Percentiles rank a stretch among this genome's conserved stretches.
Evolutionary conservation across 2,797 vertebrate species (phyloP).

Genomic region (Sebastes hopkinsi): DNA sequence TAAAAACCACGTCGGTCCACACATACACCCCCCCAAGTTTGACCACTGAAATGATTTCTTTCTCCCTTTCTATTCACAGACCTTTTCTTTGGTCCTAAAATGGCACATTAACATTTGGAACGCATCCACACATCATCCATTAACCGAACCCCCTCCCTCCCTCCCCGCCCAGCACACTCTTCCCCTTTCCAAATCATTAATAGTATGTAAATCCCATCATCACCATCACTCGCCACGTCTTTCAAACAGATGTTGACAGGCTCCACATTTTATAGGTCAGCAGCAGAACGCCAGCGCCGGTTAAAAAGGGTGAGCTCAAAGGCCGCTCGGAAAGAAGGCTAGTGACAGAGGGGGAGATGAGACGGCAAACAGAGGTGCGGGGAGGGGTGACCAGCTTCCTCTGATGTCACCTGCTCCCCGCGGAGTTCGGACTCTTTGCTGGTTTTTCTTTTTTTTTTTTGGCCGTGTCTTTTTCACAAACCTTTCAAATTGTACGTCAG

Average conservation of each 20-base stretch:
- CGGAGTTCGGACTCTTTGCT: slow-evolving; percentile 22
- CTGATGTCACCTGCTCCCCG: slow-evolving; percentile 58
- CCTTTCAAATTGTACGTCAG: slow-evolving; percentile 57
- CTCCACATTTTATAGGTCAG: slow-evolving; percentile 74
- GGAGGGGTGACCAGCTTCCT: slow-evolving; percentile 42
- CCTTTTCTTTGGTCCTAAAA: slow-evolving; percentile 56
- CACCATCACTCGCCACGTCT: slow-evolving; percentile 54
- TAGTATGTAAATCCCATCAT: slow-evolving; percentile 75
- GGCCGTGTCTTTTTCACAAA: slow-evolving; percentile 21
- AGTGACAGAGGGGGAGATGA: slow-evolving; percentile 56
- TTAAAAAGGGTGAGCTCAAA: slow-evolving; percentile 67
- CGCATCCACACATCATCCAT: slow-evolving; percentile 57
- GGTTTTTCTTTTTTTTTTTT: neutral
- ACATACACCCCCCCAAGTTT: neutral
- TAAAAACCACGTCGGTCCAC: neutral
- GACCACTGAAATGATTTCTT: slow-evolving; percentile 19
- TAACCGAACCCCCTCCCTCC: slow-evolving; percentile 26
- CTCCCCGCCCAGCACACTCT: slow-evolving; percentile 1
- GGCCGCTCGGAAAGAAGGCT: slow-evolving; percentile 51
- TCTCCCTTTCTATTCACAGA: slow-evolving; percentile 12
- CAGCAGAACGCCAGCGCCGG: slow-evolving; percentile 41
- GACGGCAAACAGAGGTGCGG: slow-evolving; percentile 37
- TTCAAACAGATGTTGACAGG: slow-evolving; percentile 73
- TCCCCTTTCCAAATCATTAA: slow-evolving; percentile 67
- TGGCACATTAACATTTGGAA: slow-evolving; percentile 76